A percentile compares a stretch with the other conserved stretches of the same genome.
phyloP scores from a whole-genome alignment of 2,113 vertebrate species.

The Cololabis saira region DNA sequence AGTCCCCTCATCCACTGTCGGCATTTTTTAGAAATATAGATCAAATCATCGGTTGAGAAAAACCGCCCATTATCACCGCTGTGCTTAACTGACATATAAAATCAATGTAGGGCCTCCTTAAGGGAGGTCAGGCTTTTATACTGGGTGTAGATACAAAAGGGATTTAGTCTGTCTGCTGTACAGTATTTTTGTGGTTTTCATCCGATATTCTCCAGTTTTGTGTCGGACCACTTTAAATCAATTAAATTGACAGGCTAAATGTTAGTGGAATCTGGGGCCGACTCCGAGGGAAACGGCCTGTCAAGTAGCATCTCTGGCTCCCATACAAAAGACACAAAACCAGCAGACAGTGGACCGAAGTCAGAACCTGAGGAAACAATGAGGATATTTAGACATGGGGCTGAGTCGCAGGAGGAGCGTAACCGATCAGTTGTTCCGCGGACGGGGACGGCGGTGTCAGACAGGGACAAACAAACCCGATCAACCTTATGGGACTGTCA shows the following conservation, averaged over 20 bases:
- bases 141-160: neutral
- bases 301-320: slow-evolving; percentile 5
- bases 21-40: too few species aligned
- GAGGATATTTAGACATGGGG: too few species aligned
- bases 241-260: neutral
- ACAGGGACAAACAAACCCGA: too few species aligned
- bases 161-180: neutral
- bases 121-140: neutral
- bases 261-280: neutral
- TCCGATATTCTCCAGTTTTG: neutral
- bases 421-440: too few species aligned
- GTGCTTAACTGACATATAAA: neutral
- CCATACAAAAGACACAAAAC: neutral
- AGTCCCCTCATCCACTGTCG: too few species aligned
- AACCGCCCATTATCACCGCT: neutral
- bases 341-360: neutral
- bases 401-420: too few species aligned
- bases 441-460: too few species aligned
- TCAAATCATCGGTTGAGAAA: neutral
- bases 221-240: neutral
- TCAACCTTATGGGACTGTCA: too few species aligned
- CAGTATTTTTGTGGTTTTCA: slow-evolving; percentile 1
- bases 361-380: too few species aligned
- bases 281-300: neutral
- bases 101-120: neutral